Percentiles rank a stretch among this genome's conserved stretches.
Conservation (phyloP, 2,888 invertebrate genomes). For the Stratiomys singularior region DNA sequence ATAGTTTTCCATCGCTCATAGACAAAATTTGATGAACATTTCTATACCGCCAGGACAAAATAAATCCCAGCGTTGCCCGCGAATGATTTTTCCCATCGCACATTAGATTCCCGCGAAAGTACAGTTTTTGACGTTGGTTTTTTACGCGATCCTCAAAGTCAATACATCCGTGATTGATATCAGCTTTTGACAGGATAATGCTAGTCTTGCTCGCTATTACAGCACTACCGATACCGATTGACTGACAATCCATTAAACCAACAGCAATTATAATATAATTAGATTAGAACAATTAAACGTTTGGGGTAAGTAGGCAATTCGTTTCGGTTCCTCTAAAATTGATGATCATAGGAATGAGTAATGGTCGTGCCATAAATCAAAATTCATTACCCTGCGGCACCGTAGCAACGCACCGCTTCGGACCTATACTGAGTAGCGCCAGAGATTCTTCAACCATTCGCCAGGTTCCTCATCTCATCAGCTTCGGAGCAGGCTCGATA, state of each 20-base stretch:
- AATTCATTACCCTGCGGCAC: slow-evolving; percentile 37
- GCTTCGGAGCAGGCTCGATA: slow-evolving; percentile 13
- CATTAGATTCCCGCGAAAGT: too few relatives aligned
- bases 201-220: slow-evolving; percentile 2
- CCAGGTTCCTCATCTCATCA: slow-evolving; percentile 3
- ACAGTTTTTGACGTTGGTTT: background rate
- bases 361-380: slow-evolving; percentile 36
- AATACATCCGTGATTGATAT: slow-evolving; percentile 25
- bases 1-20: too few relatives aligned
- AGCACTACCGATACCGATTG: slow-evolving; percentile 19
- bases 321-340: slow-evolving; percentile 18
- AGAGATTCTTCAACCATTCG: background rate
- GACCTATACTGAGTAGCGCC: background rate
- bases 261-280: slow-evolving; percentile 46
- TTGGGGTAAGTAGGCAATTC: slow-evolving; percentile 11
- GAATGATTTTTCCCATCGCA: too few relatives aligned
- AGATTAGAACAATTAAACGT: slow-evolving; percentile 45
- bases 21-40: too few relatives aligned
- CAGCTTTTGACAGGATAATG: slow-evolving; percentile 5
- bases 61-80: too few relatives aligned
- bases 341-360: slow-evolving; percentile 35
- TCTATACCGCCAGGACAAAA: too few relatives aligned
- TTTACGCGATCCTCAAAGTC: background rate
- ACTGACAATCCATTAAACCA: slow-evolving; percentile 44
- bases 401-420: background rate